A percentile compares a stretch with the other conserved stretches of the same genome.
Conservation (phyloP, 2,797 vertebrate genomes). For the Pachyuromys duprasi region DNA sequence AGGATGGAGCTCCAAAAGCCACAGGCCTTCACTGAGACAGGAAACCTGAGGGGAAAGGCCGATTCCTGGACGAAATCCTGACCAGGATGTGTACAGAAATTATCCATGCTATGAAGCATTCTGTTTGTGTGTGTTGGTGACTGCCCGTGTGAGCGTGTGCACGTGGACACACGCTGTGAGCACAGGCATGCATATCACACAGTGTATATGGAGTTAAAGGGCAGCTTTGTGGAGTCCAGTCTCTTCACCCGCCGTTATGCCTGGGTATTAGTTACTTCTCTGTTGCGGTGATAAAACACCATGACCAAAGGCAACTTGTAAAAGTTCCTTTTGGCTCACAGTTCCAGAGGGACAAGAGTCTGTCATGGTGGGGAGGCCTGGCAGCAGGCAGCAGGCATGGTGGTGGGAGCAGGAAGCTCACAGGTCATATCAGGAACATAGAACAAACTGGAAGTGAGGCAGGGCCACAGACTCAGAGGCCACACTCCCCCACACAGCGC, state of each 20-base stretch:
- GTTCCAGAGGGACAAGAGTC: neutral
- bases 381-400: neutral
- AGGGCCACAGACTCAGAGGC: neutral
- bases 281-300: neutral
- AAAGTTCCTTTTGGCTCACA: neutral
- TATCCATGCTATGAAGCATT: rapidly evolving
- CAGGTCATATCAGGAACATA: neutral
- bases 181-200: neutral
- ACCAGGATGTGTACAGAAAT: neutral
- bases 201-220: neutral
- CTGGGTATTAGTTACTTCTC: neutral
- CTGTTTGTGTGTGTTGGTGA: neutral
- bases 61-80: neutral
- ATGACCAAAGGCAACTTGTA: neutral
- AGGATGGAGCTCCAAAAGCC: neutral
- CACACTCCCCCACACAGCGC: neutral
- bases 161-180: too few species aligned
- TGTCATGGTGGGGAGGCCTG: too few species aligned
- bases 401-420: neutral
- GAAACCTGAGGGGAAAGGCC: neutral
- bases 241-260: neutral
- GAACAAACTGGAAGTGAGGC: neutral
- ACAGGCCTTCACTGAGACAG: neutral
- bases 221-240: neutral
- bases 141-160: neutral